Evolutionary conservation across 2,797 vertebrate species (phyloP).

Genomic region (Silurus aristotelis): DNA sequence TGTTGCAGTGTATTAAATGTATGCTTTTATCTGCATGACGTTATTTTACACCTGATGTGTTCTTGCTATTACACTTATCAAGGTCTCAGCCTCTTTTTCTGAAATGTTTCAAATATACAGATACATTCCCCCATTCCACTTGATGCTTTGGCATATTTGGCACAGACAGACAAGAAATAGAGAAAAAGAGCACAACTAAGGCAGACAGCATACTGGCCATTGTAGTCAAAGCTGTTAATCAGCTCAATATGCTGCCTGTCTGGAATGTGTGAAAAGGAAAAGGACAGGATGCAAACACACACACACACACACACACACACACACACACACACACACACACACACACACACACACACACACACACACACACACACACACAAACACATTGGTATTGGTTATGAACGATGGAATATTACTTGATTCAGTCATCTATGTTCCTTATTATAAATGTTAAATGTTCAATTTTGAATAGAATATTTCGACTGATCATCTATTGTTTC

Average conservation of each 20-base stretch:
- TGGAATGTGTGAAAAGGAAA: constrained; percentile 70
- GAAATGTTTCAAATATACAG: constrained; percentile 14
- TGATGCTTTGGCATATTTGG: constrained; percentile 67
- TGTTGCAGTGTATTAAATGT: not conserved
- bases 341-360: constrained; percentile 5
- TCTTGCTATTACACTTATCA: constrained; percentile 1
- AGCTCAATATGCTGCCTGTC: constrained; percentile 77
- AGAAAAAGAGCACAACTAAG: constrained; percentile 22
- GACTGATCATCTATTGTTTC: not conserved
- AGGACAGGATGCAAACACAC: constrained; percentile 3
- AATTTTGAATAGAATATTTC: not conserved
- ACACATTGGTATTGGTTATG: not conserved
- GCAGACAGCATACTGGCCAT: constrained; percentile 56
- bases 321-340: constrained; percentile 20
- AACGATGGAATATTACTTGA: not conserved
- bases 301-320: constrained; percentile 3
- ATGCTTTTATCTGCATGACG: not conserved
- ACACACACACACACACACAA: constrained; percentile 17
- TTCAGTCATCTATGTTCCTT: constrained; percentile 11
- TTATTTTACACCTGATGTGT: not conserved
- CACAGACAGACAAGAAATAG: constrained; percentile 59
- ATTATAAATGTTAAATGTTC: not conserved
- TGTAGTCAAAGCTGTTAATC: constrained; percentile 79
- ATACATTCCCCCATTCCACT: constrained; percentile 59
- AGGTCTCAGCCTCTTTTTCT: not conserved